Evolutionary conservation across 2,888 invertebrate species (phyloP), one percentile per base, ranked within the genome.

Genomic region (Drosophila greeni): DNA sequence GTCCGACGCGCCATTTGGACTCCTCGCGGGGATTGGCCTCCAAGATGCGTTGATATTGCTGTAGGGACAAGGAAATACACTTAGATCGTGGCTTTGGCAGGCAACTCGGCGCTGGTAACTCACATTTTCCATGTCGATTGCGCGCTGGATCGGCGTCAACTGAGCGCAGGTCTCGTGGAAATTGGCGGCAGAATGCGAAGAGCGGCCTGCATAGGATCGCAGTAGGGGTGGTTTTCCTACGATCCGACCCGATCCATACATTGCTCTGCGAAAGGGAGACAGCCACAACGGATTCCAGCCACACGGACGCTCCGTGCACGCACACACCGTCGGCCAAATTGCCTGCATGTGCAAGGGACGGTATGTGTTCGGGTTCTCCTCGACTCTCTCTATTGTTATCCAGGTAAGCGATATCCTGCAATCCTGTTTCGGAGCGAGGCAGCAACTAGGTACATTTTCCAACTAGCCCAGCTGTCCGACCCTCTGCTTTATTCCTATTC

Each of bases 161-260:
- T 79, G 40, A 68, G 45, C 45, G 14, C 18, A 9, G 45, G 45
- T 14, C 45, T 47, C 18, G 45, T 47, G 45, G 45, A 62, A 76
- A 71, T 79, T 79, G 83, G 78, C 79, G 83, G 79, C 78, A 82
- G 64, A 77, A 78, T 75, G 69, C 76, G 54, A 77, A 71, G 71
- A 65, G 42, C 64, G 53, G 31, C 36, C 34, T 43, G 55, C 48
- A 37, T 18, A 9, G 42, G 42, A 34, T 66, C 37, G 36, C 52
- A 47, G 51, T 64, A 57, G 64, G 76, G 78, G 82, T 78, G 57
- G 75, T 64, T 77, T 81, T 49, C 14, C 53, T 40, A 20, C 31
- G 20, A n/a, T 53, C 33, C 42, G 26, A 16, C 26, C 33, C 55
- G 16, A 53, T 24, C 40, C 33, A 24, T 40, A n/a, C 33, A 31